A percentile compares a stretch with the other conserved stretches of the same genome.
Evolutionary conservation across 30 jellyfish, hydroid and myxozoan species (phyloP).

Genomic region (Aurelia aurita): DNA sequence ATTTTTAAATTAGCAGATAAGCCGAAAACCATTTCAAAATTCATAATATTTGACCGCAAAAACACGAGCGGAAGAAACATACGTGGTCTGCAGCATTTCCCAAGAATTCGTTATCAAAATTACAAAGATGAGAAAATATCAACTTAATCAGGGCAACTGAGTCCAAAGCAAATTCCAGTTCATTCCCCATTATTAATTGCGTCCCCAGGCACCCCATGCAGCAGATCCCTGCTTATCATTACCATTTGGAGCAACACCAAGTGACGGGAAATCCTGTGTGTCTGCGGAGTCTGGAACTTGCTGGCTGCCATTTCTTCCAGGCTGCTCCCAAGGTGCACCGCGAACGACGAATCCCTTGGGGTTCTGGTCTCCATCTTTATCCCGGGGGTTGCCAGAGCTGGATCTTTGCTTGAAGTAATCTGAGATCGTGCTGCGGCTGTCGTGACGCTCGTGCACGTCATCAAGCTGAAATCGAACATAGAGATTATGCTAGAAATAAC

Average conservation of each 20-base stretch:
- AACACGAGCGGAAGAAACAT: neutral
- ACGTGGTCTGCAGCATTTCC: slow-evolving; percentile 9
- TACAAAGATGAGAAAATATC: slow-evolving; percentile 9
- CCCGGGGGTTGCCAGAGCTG: slow-evolving; percentile 30
- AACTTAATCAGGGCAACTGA: slow-evolving; percentile 11
- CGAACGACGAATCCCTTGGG: slow-evolving; percentile 87
- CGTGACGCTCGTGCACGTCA: slow-evolving; percentile 86
- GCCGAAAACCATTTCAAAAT: no score
- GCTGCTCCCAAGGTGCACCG: slow-evolving; percentile 93
- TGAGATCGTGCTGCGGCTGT: slow-evolving; percentile 66
- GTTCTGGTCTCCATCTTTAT: slow-evolving; percentile 32
- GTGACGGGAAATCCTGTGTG: slow-evolving; percentile 86
- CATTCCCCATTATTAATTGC: slow-evolving; percentile 19
- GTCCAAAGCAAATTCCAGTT: neutral
- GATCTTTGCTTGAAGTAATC: slow-evolving; percentile 72
- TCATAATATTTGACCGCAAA: neutral
- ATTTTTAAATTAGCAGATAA: no score
- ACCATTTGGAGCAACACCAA: slow-evolving; percentile 60
- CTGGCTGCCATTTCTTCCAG: slow-evolving; percentile 50
- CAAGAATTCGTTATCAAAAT: slow-evolving; percentile 54
- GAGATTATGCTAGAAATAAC: neutral
- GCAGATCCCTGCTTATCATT: slow-evolving; percentile 64
- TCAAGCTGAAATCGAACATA: slow-evolving; percentile 68
- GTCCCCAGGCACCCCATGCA: slow-evolving; percentile 97
- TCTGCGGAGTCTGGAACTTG: slow-evolving; percentile 80